Evolutionary conservation across 2,888 invertebrate genomes (phyloP), one percentile per base, ranked within the genome.

Genomic region (Apodemia hepburni): DNA sequence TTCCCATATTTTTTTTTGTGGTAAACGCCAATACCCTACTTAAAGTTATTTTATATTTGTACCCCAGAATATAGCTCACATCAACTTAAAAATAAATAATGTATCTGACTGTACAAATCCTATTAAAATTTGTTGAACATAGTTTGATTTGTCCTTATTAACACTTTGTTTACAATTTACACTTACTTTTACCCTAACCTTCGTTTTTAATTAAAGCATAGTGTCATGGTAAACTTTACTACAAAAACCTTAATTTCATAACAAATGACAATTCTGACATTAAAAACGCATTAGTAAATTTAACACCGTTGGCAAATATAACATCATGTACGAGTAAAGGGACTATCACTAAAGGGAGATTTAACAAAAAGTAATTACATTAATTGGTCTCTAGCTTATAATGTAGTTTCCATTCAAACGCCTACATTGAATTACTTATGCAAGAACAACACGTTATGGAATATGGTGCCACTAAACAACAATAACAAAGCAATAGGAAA

Each of bases 111-210:
- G 82, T 88, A 87, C 51, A 51, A 51, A 12, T 18, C 51, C 22
- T 81, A 15, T 38, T 62, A 33, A 75, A 79, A 84, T 83, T 84
- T 85, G 64, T 64, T 45, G 76, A 75, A 76, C 79, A 79, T 75
- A 79, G 79, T 84, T 87, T 89, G 51, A 51, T 51, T 51, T 51
- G 51, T 83, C 88, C 89, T 89, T 89, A 89, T 91, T 90, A 87
- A 86, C 88, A 82, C 88, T 82, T 80, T 69, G 76, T 77, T 77
- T 54, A 61, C 64, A 66, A 70, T 70, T 60, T 65, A 60, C 27
- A 61, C 61, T 35, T 61, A 59, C 62, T 59, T 59, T 60, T 18
- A 62, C 61, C 33, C 33, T 33, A 33, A 33, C 33, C 33, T 38
- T 38, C 22, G 12, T 12, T 15, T 38, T 15, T 38, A 38, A 38